A percentile compares a stretch with the other conserved stretches of the same genome.
Evolutionary conservation across 2,797 vertebrate genomes (phyloP).

Genomic region (Glossophaga mutica): DNA sequence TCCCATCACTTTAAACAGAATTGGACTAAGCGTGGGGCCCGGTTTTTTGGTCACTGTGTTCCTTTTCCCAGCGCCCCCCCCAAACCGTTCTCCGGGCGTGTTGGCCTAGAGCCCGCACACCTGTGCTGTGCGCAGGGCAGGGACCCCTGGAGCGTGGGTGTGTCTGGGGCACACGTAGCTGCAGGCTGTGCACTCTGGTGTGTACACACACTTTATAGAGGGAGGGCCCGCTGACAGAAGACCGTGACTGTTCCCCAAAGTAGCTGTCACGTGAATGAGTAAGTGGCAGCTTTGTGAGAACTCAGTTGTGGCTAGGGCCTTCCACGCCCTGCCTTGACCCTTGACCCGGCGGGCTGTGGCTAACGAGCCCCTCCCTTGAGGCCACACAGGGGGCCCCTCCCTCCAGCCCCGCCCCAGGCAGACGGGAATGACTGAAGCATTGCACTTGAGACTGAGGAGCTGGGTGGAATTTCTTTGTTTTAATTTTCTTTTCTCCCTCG

Average conservation of each 20-base stretch:
- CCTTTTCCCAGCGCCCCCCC: neutral
- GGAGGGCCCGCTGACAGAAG: neutral
- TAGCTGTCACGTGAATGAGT: neutral
- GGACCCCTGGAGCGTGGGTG: neutral
- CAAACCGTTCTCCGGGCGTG: neutral
- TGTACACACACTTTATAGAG: neutral
- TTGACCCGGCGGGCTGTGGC: neutral
- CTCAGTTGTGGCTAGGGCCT: neutral
- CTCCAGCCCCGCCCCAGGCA: slow-evolving; percentile 41
- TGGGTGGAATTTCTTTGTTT: slow-evolving; percentile 87
- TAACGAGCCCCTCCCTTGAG: rapidly evolving
- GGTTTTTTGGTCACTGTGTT: neutral
- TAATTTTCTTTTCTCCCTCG: slow-evolving; percentile 93
- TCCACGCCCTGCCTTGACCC: neutral
- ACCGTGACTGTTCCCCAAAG: neutral
- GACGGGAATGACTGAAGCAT: slow-evolving; percentile 72
- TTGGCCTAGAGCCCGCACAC: neutral
- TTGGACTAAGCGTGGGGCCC: neutral
- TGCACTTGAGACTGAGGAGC: slow-evolving; percentile 53
- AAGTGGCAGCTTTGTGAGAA: neutral
- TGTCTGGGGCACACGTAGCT: neutral
- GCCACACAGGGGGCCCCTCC: neutral
- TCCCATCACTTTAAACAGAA: neutral
- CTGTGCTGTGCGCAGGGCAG: neutral
- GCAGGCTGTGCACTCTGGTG: neutral